Evolutionary conservation across 2,888 invertebrate species (phyloP), one percentile per base, ranked within the genome.

Genomic region (Dolichomitus sp.): DNA sequence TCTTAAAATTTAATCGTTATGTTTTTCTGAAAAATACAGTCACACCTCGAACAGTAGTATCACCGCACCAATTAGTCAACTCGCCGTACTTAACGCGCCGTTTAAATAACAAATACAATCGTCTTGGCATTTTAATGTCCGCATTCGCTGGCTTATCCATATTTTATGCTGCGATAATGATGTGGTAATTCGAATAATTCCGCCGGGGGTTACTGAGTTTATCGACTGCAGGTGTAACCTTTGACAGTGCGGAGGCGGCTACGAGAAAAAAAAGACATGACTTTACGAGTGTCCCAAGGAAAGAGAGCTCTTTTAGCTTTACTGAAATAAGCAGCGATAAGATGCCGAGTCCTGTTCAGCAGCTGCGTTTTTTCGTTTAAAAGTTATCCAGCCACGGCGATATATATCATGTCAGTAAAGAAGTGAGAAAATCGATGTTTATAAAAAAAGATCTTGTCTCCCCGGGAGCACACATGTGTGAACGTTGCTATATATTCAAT

Each of bases 151-250:
- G 14, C 19, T 76, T 52, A 73, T 74, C 78, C 66, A 42, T 33
- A 61, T 37, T 50, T 69, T 11, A 37, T 45, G 45, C 61, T n/a
- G 42, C 50, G 75, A 74, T 65, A 75, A 66, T 50, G 17, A 63
- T 33, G 50, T 66, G 82, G 30, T 54, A 61, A 70, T 57, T 65
- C 61, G 42, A 74, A 73, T 57, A 40, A 66, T 57, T 66, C 17
- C 12, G 7, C 37, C 48, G 42, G 48, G 61, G 80, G 72, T 80
- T 9, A 65, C 23, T 1, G 45, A 59, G 48, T 72, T 83, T 69
- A 83, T 83, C 83, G 68, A 9, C 11, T 30, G 57, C 80, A 83
- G 80, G 83, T 83, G 80, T 83, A 59, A 83, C 72, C 80, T 80
- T 73, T 76, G 75, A 83, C 72, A 68, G 50, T 19, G 50, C n/a